Conservation (phyloP, 2,113 vertebrate species). For the Alces alces region DNA sequence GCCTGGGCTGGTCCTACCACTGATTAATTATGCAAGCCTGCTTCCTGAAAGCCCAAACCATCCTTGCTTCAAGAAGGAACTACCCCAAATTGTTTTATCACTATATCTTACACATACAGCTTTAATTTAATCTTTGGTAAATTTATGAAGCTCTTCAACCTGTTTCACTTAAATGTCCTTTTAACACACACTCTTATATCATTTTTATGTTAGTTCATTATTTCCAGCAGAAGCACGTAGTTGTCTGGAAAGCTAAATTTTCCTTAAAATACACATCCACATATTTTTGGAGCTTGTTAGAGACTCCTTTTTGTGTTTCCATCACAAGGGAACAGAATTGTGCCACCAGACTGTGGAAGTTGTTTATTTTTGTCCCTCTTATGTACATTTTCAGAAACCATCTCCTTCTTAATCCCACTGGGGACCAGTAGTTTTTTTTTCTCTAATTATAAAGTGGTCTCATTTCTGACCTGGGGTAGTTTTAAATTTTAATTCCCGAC, state of each 20-base stretch:
- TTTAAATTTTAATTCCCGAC: conserved; percentile 55
- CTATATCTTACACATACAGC: conserved; percentile 21
- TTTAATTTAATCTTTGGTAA: conserved; percentile 17
- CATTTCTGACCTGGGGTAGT: conserved; percentile 57
- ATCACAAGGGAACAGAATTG: conserved; percentile 61
- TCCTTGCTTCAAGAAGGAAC: conserved; percentile 61
- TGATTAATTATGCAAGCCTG: conserved; percentile 58
- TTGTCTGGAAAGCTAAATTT: conserved; percentile 71
- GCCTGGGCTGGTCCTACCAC: conserved; percentile 47
- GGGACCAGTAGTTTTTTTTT: conserved; percentile 18
- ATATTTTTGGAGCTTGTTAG: conserved; percentile 62
- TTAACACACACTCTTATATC: not conserved
- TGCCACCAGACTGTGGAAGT: conserved; percentile 45
- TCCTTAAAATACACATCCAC: conserved; percentile 65
- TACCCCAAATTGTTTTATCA: conserved; percentile 54
- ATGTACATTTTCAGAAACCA: conserved; percentile 54
- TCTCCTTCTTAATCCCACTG: conserved; percentile 10
- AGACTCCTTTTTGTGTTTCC: conserved; percentile 60
- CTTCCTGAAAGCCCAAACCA: conserved; percentile 48
- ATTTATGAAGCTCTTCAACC: conserved; percentile 57
- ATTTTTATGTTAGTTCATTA: conserved; percentile 62
- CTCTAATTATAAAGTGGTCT: conserved; percentile 56
- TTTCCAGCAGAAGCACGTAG: conserved; percentile 65
- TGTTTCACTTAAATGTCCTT: conserved; percentile 34
- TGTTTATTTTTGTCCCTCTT: conserved; percentile 59